phyloP scores from a whole-genome alignment of 2,888 invertebrate species.

The Spilarctia lutea region DNA sequence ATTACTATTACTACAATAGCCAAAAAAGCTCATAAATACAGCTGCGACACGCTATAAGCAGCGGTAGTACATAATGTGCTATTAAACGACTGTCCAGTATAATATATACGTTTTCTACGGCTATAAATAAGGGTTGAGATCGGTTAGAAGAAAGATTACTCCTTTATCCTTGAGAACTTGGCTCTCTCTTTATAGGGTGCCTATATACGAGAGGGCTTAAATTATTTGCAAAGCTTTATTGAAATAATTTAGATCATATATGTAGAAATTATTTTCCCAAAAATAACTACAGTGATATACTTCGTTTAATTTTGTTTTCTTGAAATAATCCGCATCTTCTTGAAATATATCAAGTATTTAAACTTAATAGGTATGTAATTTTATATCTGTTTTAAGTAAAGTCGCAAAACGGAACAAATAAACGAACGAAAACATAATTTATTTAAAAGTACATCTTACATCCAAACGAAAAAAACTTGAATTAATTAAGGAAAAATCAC shows the following conservation, averaged over 20 bases:
- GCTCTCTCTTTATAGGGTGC: slow-evolving; percentile 14
- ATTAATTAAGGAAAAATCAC: not conserved
- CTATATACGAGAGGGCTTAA: slow-evolving; percentile 7
- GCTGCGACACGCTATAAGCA: slow-evolving; percentile 5
- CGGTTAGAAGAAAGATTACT: slow-evolving; percentile 59
- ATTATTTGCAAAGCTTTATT: slow-evolving; percentile 2
- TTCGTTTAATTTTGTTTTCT: not conserved
- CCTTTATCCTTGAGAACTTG: slow-evolving; percentile 40
- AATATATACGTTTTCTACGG: slow-evolving; percentile 54
- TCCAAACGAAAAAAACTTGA: not conserved
- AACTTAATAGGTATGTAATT: too few species aligned
- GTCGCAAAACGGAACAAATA: not conserved
- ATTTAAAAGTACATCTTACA: not conserved
- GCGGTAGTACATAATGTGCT: slow-evolving; percentile 29
- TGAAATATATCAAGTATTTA: too few species aligned
- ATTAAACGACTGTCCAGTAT: slow-evolving; percentile 44
- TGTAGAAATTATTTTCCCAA: not conserved
- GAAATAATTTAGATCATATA: not conserved
- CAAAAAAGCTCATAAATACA: slow-evolving; percentile 10
- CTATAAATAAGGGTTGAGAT: slow-evolving; percentile 63
- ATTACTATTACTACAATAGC: slow-evolving; percentile 6
- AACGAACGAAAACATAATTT: not conserved
- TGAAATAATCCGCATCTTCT: not conserved
- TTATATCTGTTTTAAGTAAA: not conserved
- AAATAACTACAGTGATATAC: not conserved